phyloP scores from a whole-genome alignment of 1,140 invertebrate genomes.

The Tetragnatha versicolor region DNA sequence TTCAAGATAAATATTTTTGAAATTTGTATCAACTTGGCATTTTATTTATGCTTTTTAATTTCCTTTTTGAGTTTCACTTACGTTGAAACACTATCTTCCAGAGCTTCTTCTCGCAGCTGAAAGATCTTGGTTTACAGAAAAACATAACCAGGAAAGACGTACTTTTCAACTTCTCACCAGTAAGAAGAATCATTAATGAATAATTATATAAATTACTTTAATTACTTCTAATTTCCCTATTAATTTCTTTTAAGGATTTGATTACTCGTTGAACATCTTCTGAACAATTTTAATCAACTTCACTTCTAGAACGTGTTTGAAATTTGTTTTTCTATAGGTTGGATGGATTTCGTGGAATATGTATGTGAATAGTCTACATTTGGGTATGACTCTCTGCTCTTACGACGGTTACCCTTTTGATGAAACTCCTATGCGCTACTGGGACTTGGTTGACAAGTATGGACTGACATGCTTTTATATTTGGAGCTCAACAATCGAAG shows the following conservation, averaged over 20 bases:
- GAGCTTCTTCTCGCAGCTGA: background rate
- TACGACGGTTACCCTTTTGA: conserved; percentile 72
- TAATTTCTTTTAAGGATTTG: too few species aligned
- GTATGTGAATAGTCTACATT: conserved; percentile 64
- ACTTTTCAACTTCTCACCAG: conserved; percentile 8
- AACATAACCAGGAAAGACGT: background rate
- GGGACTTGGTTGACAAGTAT: conserved; percentile 68
- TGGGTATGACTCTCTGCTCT: conserved; percentile 68
- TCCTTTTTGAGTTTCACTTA: too few species aligned
- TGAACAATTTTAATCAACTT: too few species aligned
- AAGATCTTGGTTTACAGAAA: conserved; percentile 11
- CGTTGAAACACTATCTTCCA: background rate
- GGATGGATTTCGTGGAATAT: conserved; percentile 77
- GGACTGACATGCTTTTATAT: conserved; percentile 71
- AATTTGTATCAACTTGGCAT: too few species aligned
- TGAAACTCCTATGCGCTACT: conserved; percentile 66
- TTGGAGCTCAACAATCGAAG: conserved; percentile 69
- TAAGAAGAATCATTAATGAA: background rate
- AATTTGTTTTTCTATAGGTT: conserved; percentile 62
- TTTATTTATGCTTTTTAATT: too few species aligned
- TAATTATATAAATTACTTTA: too few species aligned
- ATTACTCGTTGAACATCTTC: too few species aligned
- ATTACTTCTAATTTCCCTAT: too few species aligned
- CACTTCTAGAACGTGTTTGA: too few species aligned
- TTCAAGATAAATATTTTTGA: too few species aligned